phyloP scores from a whole-genome alignment of 1,140 invertebrate species.

The Ceratina calcarata region DNA sequence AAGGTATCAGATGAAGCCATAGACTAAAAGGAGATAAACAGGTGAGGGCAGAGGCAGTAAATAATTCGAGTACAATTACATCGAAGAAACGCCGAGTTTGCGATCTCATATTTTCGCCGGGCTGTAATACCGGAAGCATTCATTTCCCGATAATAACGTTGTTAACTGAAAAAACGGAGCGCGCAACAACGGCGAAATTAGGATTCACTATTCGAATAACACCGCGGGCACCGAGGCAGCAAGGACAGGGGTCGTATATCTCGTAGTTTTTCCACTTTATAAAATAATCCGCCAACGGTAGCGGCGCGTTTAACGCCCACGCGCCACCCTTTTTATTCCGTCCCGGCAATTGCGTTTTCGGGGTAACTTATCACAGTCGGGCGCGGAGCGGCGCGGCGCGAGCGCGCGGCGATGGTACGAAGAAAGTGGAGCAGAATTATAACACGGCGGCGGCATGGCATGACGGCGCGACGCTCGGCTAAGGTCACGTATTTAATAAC shows the following conservation, averaged over 20 bases:
- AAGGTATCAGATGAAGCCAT: too few relatives aligned
- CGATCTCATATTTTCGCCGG: background rate
- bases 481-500: constrained; percentile 67
- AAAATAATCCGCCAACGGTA: background rate
- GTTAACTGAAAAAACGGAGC: background rate
- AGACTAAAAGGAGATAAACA: too few relatives aligned
- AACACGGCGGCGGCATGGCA: constrained; percentile 17
- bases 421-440: constrained; percentile 40
- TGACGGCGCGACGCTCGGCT: background rate
- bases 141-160: background rate
- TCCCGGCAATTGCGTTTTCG: constrained; percentile 13
- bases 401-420: background rate
- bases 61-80: background rate
- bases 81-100: background rate
- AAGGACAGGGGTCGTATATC: background rate
- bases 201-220: background rate
- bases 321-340: background rate
- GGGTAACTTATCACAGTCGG: constrained; percentile 36
- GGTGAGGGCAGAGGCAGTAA: too few relatives aligned
- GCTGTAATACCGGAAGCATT: background rate
- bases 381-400: too few relatives aligned
- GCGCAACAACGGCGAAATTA: background rate
- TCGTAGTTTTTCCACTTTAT: background rate
- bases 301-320: background rate
- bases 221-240: background rate